Base-by-base conservation (phyloP, 2,797 vertebrate genomes). In the Orientallactaga sibirica region DNA sequence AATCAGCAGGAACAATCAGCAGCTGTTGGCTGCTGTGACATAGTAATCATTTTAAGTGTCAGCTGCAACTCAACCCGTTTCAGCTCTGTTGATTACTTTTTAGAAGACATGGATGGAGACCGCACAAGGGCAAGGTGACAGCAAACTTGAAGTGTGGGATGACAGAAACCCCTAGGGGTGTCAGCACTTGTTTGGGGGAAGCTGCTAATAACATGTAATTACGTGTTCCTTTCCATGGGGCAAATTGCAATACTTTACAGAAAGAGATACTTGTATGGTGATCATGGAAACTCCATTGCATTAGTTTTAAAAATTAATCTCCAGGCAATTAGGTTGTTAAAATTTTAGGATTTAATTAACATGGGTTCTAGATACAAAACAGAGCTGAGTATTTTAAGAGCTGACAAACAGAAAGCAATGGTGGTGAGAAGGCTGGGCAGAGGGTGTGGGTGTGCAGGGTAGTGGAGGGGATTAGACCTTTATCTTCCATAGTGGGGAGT, bases 21-120 rank as follows among this genome's bases (percentile, higher is more conserved):
- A 0, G 37, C 4, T 11, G 1, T 4, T 2, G 0, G 18, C 33
- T 29, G 52, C 52, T 12, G 9, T 0, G 6, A 10, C 5, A 1
- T 41, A 67, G 68, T 66, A 12, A 29, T 22, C 61, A 37, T 48
- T 66, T 58, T 24, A 62, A 10, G 4, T 33, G 22, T 71, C 55
- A 3, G 22, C 25, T n/a, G 71, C 11, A 16, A 25, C 11, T 76
- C 11, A 16, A 25, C 8, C 29, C 33, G 58, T 14, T 19, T 24
- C n/a, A 77, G 12, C 16, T 3, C 64, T 71, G 18, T 67, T 7
- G 37, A 24, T 62, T 67, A 77, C 62, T 88, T 76, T 62, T 68
- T 64, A 70, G 84, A 91, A 88, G 75, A 37, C 75, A 41, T 1
- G 77, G 25, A 43, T 43, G 61, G 84, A 48, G 75, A 25, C 27